phyloP scores from a whole-genome alignment of 2,888 invertebrate genomes.

The Halocaridina rubra region DNA sequence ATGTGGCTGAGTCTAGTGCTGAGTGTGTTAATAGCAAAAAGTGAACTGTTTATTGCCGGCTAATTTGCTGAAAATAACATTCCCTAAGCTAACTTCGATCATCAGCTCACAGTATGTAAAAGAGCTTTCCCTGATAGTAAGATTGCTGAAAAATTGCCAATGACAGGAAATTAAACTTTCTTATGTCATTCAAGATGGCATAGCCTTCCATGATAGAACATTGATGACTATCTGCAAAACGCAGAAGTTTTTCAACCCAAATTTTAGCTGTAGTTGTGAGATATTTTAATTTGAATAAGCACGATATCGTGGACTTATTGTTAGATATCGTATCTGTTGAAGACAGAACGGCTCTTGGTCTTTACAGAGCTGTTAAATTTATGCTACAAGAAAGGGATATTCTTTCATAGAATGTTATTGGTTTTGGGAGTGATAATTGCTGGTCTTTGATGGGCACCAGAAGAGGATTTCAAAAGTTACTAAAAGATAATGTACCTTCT shows the following conservation, averaged over 20 bases:
- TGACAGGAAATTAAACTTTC: background rate
- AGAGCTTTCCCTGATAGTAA: background rate
- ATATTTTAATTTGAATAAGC: background rate
- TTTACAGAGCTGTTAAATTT: background rate
- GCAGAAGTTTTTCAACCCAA: background rate
- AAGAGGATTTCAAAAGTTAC: conserved; percentile 15
- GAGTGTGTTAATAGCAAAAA: background rate
- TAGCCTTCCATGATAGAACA: background rate
- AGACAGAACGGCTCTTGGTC: background rate
- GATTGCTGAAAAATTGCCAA: background rate
- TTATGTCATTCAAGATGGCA: background rate
- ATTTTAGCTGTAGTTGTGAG: background rate
- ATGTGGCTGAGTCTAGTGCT: too few species aligned
- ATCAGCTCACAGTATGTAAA: background rate
- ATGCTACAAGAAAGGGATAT: background rate
- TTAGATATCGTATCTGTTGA: background rate
- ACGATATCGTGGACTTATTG: background rate
- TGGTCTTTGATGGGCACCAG: conserved; percentile 3
- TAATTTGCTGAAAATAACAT: background rate
- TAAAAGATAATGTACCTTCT: conserved; percentile 6
- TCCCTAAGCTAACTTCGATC: background rate
- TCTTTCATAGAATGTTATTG: background rate
- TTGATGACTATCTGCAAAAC: background rate
- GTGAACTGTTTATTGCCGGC: background rate
- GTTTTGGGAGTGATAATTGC: conserved; percentile 22